Evolutionary conservation across 2,888 invertebrate species (phyloP).

Genomic region (Pheosia gnoma): DNA sequence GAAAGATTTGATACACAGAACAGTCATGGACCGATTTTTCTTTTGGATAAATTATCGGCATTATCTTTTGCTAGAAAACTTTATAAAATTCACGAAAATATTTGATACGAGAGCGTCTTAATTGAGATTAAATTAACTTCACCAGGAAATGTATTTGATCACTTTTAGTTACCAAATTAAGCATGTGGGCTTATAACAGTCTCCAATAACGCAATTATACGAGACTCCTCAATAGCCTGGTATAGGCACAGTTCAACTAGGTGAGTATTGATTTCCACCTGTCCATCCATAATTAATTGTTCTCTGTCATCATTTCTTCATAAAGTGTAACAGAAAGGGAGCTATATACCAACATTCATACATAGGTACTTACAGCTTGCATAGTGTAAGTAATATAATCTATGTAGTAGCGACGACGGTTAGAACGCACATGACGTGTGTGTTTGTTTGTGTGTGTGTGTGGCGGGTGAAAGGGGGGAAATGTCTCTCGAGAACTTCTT

Average conservation of each 20-base stretch:
- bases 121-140: background rate
- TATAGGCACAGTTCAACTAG: background rate
- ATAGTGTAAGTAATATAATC: too few relatives aligned
- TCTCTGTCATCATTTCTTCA: slow-evolving; percentile 18
- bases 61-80: background rate
- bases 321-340: background rate
- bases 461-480: too few relatives aligned
- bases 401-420: too few relatives aligned
- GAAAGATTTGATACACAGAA: background rate
- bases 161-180: background rate
- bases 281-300: slow-evolving; percentile 19
- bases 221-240: background rate
- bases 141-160: background rate
- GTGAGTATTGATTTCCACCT: slow-evolving; percentile 22
- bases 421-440: too few relatives aligned
- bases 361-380: too few relatives aligned
- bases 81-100: background rate
- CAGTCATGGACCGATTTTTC: background rate
- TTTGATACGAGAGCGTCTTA: background rate
- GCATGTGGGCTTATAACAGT: too few relatives aligned
- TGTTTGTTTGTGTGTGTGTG: too few relatives aligned
- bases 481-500: too few relatives aligned
- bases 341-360: too few relatives aligned
- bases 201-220: background rate
- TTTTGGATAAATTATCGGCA: background rate